Evolutionary conservation across 2,888 invertebrate genomes (phyloP), one percentile per base, ranked within the genome.

Genomic region (Drosophila subsilvestris): DNA sequence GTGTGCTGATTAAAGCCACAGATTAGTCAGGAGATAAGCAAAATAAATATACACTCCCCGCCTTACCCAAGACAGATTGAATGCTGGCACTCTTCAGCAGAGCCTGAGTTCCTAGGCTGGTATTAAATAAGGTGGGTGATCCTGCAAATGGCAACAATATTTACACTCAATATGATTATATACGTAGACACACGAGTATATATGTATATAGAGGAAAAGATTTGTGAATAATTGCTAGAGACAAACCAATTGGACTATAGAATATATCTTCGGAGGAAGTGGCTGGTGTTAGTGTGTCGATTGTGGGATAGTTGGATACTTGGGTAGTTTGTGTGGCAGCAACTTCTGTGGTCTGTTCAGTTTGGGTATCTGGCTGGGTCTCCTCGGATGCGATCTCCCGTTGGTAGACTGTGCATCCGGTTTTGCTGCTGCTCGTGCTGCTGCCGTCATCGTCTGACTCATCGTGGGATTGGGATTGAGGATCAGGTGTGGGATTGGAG

Each of bases 221-320:
- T n/a, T 2, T 9, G n/a, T 27, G 29, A 42, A 14, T 2, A 3
- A 20, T 22, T 49, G 9, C 22, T 2, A 32, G 18, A 47, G 71
- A 91, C 91, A 76, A 88, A 92, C 91, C 91, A 74, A 91, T 88
- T 74, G 91, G 91, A 87, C 91, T 91, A 81, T 89, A 91, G 79
- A 89, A 91, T 43, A 90, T 78, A 73, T 91, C 91, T 80, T 91
- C 91, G 63, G 90, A 80, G 69, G 91, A 91, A 49, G 90, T 89
- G 55, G 90, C 90, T 53, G 90, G 89, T 68, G 88, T 86, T 37
- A 88, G 63, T 56, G 75, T 84, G 62, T 86, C 76, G 42, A 84
- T 62, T 8, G 65, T 70, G 70, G 80, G 67, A 63, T 53, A 57
- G 49, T 54, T 72, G 48, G 76, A 53, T 32, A 56, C 55, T 44